These are phyloP conservation scores for Cyclophora albipunctata DNA, from an alignment of 2,888 invertebrate genomes.

Conservation along the genomic window DNA sequence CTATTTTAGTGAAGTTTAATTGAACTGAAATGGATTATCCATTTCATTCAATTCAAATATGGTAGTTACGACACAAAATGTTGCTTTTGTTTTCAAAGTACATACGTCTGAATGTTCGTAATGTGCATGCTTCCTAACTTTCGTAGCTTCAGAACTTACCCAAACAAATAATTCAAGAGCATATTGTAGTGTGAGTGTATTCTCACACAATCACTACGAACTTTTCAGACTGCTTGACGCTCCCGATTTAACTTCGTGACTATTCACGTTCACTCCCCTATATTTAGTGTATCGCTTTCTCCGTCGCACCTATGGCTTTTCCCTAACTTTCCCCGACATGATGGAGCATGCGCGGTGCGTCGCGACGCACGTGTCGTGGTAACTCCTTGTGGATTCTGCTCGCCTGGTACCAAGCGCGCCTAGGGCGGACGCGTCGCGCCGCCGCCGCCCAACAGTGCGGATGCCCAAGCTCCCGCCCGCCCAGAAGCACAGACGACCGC, in stretches of 20 bases:
- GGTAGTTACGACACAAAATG: background rate
- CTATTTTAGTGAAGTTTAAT: no score
- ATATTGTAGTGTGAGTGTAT: slow-evolving; percentile 21
- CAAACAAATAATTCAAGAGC: no score
- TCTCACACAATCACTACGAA: slow-evolving; percentile 32
- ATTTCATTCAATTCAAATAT: background rate
- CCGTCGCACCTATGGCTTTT: slow-evolving; percentile 49
- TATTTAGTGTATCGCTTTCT: slow-evolving; percentile 43
- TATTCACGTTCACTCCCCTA: slow-evolving; percentile 48
- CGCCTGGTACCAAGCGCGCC: slow-evolving; percentile 72
- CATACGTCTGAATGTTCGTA: background rate
- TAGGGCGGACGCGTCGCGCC: slow-evolving; percentile 70
- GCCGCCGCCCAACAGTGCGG: slow-evolving; percentile 57
- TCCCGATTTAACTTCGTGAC: slow-evolving; percentile 53
- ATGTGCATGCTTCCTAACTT: slow-evolving; percentile 1
- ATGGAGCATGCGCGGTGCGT: slow-evolving; percentile 60
- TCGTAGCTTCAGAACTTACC: no score
- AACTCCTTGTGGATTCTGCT: slow-evolving; percentile 45
- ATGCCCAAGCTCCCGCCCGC: slow-evolving; percentile 57
- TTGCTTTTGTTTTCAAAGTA: background rate
- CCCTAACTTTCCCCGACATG: slow-evolving; percentile 48
- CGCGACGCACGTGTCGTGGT: slow-evolving; percentile 53
- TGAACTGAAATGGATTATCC: background rate
- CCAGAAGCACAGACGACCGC: slow-evolving; percentile 64
- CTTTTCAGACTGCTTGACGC: slow-evolving; percentile 72